phyloP scores from a whole-genome alignment of 2,113 vertebrate genomes.

The Strigops habroptila region DNA sequence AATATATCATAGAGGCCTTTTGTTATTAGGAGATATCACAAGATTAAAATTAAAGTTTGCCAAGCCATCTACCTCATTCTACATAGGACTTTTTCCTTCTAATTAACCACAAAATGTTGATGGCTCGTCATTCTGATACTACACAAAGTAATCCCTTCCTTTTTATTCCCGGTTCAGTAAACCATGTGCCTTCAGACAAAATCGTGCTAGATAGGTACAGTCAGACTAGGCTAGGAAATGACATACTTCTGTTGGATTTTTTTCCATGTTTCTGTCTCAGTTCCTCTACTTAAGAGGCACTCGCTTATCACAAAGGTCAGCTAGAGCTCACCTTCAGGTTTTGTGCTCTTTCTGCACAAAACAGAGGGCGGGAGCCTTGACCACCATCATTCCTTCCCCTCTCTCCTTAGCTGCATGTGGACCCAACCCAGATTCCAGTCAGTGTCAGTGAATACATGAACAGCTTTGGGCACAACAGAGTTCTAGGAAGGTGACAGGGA shows the following conservation, averaged over 20 bases:
- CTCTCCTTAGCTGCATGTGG: neutral
- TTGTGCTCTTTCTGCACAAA: neutral
- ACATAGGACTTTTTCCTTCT: constrained; percentile 28
- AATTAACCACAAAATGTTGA: constrained; percentile 67
- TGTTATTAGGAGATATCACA: constrained; percentile 63
- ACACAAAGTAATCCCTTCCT: constrained; percentile 56
- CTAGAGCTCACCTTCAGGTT: neutral
- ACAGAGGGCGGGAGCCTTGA: neutral
- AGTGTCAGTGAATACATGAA: neutral
- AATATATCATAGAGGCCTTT: constrained; percentile 65
- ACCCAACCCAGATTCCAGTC: rapidly evolving
- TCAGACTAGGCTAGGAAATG: constrained; percentile 34
- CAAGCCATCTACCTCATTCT: constrained; percentile 55
- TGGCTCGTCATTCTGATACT: constrained; percentile 66
- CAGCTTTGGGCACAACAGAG: neutral
- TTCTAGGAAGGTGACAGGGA: neutral
- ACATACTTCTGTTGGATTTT: neutral
- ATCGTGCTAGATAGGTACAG: constrained; percentile 21
- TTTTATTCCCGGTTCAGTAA: neutral
- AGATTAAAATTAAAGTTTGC: constrained; percentile 75
- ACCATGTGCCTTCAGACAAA: neutral
- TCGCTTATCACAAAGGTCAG: neutral
- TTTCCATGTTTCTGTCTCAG: constrained; percentile 18
- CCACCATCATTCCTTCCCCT: neutral
- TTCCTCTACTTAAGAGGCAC: constrained; percentile 8